Evolutionary conservation across 2,113 vertebrate genomes (phyloP).

Genomic region (Xenopus laevis): DNA sequence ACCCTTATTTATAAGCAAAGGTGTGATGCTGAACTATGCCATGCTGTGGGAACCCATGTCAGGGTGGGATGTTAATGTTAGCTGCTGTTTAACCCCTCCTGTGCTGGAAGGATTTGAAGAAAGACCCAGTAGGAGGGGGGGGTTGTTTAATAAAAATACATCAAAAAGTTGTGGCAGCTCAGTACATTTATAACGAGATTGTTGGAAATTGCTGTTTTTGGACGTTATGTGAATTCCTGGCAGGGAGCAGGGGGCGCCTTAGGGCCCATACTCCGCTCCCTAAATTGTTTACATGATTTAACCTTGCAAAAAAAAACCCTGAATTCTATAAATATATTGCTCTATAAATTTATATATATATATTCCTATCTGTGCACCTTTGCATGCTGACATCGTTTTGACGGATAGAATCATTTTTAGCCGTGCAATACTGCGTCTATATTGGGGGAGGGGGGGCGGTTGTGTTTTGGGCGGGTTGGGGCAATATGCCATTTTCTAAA

Average conservation of each 20-base stretch:
- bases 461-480: too few relatives aligned
- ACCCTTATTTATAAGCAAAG: too few relatives aligned
- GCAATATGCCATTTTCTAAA: not conserved
- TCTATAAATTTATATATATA: conserved; percentile 28
- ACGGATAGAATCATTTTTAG: conserved; percentile 31
- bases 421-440: conserved; percentile 28
- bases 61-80: not conserved
- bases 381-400: conserved; percentile 37
- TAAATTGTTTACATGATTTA: conserved; percentile 44
- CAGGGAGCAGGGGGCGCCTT: not conserved
- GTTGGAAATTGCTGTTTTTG: not conserved
- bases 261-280: not conserved
- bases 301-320: conserved; percentile 34
- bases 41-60: not conserved
- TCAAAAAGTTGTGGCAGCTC: too few relatives aligned
- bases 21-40: not conserved
- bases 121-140: not conserved
- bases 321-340: conserved; percentile 9
- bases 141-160: not conserved
- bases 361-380: conserved; percentile 37
- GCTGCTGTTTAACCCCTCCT: not conserved
- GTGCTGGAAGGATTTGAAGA: not conserved
- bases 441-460: too few relatives aligned
- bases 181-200: not conserved
- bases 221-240: conserved; percentile 10